Percentiles rank a stretch among this genome's conserved stretches.
These are phyloP conservation scores for Acleris sparsana DNA, from an alignment of 2,888 invertebrate species.

Conservation along the genomic window DNA sequence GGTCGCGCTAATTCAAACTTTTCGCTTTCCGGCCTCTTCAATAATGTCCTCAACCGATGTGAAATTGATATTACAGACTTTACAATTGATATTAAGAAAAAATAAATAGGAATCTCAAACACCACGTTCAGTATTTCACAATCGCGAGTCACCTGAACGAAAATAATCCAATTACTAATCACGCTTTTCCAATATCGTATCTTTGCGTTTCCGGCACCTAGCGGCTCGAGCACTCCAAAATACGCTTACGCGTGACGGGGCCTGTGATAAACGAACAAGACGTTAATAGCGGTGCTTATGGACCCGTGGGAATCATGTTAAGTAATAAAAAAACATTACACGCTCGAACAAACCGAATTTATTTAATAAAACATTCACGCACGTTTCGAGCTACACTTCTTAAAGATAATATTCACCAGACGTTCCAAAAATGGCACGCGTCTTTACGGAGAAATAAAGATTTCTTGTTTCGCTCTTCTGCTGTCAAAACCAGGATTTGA, in stretches of 20 bases:
- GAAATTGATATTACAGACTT: too few relatives aligned
- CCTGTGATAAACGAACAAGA: slow-evolving; percentile 30
- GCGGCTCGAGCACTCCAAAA: slow-evolving; percentile 13
- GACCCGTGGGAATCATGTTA: slow-evolving; percentile 14
- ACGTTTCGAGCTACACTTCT: slow-evolving; percentile 7
- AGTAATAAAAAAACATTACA: slow-evolving; percentile 16
- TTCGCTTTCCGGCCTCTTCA: too few relatives aligned
- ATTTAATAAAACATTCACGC: slow-evolving; percentile 12
- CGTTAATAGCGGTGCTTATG: slow-evolving; percentile 30
- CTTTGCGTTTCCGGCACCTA: slow-evolving; percentile 24
- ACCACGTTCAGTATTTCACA: slow-evolving; percentile 16
- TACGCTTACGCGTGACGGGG: slow-evolving; percentile 20
- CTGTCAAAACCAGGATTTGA: neutral
- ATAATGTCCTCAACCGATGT: too few relatives aligned
- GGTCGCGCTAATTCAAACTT: too few relatives aligned
- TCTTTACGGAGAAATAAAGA: slow-evolving; percentile 4
- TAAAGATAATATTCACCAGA: slow-evolving; percentile 14
- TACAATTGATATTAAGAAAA: too few relatives aligned
- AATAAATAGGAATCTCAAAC: neutral
- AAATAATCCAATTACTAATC: slow-evolving; percentile 32
- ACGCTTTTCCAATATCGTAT: slow-evolving; percentile 34
- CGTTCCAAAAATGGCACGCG: neutral
- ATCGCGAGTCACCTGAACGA: slow-evolving; percentile 11
- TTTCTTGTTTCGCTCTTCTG: neutral
- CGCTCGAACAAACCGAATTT: slow-evolving; percentile 1